A percentile compares a stretch with the other conserved stretches of the same genome.
phyloP scores from a whole-genome alignment of 2,113 vertebrate species.

The Melanerpes aurifrons region DNA sequence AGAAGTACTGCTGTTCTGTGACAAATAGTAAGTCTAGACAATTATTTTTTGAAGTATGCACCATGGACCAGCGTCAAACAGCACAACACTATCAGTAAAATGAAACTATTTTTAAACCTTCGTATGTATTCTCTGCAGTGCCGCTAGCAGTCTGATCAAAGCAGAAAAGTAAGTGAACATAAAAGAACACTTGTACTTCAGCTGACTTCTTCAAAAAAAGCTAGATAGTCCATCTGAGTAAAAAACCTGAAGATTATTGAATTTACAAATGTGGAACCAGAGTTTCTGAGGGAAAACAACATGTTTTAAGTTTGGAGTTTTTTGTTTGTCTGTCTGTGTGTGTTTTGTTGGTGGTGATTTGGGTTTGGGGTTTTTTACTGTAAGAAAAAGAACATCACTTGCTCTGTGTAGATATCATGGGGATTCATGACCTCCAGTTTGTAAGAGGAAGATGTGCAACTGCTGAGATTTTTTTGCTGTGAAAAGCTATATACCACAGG shows the following conservation, averaged over 20 bases:
- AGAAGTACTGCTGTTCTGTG: background rate
- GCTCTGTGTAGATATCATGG: background rate
- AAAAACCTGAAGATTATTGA: background rate
- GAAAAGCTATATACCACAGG: background rate
- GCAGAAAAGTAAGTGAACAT: background rate
- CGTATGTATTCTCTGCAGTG: background rate
- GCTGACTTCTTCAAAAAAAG: background rate
- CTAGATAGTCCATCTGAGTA: background rate
- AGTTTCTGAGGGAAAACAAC: background rate
- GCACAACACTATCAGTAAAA: background rate
- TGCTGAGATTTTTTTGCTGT: background rate
- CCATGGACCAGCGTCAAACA: background rate
- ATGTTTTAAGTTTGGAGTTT: too few species aligned
- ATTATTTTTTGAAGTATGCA: background rate
- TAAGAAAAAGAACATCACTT: background rate
- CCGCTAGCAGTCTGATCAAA: background rate
- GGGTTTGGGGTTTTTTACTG: background rate
- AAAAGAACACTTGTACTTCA: background rate
- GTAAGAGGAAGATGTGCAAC: background rate
- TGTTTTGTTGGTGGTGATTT: too few species aligned
- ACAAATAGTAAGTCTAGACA: background rate
- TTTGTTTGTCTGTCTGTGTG: too few species aligned
- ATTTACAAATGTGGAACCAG: background rate
- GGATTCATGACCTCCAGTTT: background rate
- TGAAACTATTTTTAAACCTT: conserved; percentile 21